Percentiles rank a stretch among this genome's conserved stretches.
phyloP scores from a whole-genome alignment of 2,888 invertebrate species.

The Drosophila greeni region DNA sequence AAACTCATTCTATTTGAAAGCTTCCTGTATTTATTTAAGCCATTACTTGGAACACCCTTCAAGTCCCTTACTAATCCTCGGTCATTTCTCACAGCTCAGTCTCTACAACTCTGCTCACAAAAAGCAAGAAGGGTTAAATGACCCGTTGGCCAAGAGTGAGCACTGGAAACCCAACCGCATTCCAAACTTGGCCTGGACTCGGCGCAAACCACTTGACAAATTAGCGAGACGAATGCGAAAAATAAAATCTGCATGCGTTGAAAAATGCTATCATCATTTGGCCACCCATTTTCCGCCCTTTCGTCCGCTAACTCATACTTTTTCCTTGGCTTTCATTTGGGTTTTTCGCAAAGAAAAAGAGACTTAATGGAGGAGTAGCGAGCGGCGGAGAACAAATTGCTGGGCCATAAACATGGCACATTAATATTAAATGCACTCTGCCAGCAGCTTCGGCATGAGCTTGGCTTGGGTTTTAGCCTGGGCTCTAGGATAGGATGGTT shows the following conservation, averaged over 20 bases:
- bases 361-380: conserved; percentile 16
- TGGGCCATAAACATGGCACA: conserved; percentile 69
- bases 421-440: conserved; percentile 75
- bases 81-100: conserved; percentile 20
- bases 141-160: conserved; percentile 45
- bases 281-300: conserved; percentile 6
- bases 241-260: conserved; percentile 57
- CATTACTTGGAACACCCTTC: neutral
- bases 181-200: conserved; percentile 17
- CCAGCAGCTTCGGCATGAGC: conserved; percentile 28
- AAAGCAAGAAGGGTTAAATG: conserved; percentile 54
- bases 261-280: conserved; percentile 65
- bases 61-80: conserved; percentile 3
- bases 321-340: conserved; percentile 8
- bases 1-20: neutral
- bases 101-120: conserved; percentile 3
- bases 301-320: conserved; percentile 10
- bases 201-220: conserved; percentile 64
- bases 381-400: conserved; percentile 68
- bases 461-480: neutral
- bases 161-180: conserved; percentile 21
- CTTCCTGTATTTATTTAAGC: neutral
- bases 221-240: conserved; percentile 45
- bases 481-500: neutral
- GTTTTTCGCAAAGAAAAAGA: conserved; percentile 24